Conservation (phyloP, 2,797 vertebrate genomes). For the Eulemur albifrons region DNA sequence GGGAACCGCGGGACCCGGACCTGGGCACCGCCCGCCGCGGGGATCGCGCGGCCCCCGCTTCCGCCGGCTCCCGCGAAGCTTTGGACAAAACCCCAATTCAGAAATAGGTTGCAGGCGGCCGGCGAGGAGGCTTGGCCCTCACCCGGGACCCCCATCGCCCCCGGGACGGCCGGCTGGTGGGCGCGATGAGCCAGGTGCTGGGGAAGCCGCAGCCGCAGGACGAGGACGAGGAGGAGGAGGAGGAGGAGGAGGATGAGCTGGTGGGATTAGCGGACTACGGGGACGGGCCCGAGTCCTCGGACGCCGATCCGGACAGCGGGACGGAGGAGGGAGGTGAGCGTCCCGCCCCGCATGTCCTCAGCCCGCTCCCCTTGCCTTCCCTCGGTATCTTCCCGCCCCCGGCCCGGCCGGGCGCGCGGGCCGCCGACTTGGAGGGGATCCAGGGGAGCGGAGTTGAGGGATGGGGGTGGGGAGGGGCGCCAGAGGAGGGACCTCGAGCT, state of each 20-base stretch:
- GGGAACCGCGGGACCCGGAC: conserved; percentile 80
- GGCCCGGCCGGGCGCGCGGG: not conserved
- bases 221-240: conserved; percentile 77
- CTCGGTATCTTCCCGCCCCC: not conserved
- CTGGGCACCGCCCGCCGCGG: conserved; percentile 84
- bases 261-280: conserved; percentile 83
- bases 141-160: not conserved
- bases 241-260: conserved; percentile 85
- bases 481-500: not conserved
- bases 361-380: not conserved
- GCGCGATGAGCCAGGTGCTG: conserved; percentile 79
- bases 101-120: not conserved
- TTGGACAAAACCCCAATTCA: conserved; percentile 29
- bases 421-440: not conserved
- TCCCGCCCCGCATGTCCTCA: not conserved
- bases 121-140: not conserved
- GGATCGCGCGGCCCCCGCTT: conserved; percentile 18
- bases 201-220: conserved; percentile 73
- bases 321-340: conserved; percentile 90
- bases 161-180: conserved; percentile 7
- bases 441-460: not conserved
- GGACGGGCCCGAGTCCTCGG: conserved; percentile 87
- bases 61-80: not conserved
- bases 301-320: conserved; percentile 87
- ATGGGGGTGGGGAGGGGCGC: not conserved